phyloP scores from a whole-genome alignment of 2,888 invertebrate genomes.

The Deilephila porcellus region DNA sequence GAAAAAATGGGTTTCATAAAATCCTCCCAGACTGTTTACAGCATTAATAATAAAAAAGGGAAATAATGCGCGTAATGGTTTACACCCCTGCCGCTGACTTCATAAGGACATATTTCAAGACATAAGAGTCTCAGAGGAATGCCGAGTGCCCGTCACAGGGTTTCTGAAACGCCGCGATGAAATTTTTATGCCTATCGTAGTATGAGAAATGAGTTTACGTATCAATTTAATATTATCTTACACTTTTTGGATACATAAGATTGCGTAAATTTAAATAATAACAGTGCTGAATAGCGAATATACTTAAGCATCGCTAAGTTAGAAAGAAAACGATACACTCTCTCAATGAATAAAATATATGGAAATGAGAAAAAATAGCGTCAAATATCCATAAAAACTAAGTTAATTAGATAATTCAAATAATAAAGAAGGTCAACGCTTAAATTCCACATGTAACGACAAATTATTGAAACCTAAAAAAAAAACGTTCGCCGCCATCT shows the following conservation, averaged over 20 bases:
- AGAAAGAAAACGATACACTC: neutral
- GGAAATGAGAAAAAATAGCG: neutral
- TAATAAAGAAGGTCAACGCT: neutral
- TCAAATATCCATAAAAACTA: neutral
- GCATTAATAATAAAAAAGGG: constrained; percentile 22
- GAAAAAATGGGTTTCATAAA: constrained; percentile 18
- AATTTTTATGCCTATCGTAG: neutral
- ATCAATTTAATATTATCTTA: too few species aligned
- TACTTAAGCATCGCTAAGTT: neutral
- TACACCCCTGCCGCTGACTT: constrained; percentile 34
- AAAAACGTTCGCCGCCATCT: neutral
- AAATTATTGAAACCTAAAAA: neutral
- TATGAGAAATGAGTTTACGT: too few species aligned
- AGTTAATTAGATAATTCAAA: neutral
- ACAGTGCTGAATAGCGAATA: too few species aligned
- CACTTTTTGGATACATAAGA: too few species aligned
- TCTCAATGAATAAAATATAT: too few species aligned
- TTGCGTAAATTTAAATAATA: neutral
- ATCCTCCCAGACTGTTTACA: constrained; percentile 11
- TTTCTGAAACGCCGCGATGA: neutral
- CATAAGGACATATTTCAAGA: constrained; percentile 51
- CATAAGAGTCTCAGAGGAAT: constrained; percentile 24
- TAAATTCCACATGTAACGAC: neutral
- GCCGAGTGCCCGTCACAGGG: neutral
- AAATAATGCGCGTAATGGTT: constrained; percentile 46